Evolutionary conservation across 2,797 vertebrate species (phyloP).

Genomic region (Tapirus indicus): DNA sequence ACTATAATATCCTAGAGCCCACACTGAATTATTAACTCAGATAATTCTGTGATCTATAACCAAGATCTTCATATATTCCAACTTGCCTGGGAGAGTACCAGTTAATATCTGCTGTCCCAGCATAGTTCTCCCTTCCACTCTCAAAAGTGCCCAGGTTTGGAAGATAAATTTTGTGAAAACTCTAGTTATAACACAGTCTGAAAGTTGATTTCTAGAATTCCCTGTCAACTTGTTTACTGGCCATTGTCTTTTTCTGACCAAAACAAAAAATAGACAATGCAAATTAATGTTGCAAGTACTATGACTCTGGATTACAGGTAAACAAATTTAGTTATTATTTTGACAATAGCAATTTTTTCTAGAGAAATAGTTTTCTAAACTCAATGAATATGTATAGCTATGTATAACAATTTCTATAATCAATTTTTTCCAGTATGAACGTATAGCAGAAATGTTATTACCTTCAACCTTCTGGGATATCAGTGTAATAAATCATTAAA

Average conservation of each 20-base stretch:
- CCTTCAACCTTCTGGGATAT: not conserved
- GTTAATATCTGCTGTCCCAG: not conserved
- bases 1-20: not conserved
- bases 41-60: not conserved
- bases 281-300: conserved; percentile 1
- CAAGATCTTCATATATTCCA: not conserved
- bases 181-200: not conserved
- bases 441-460: not conserved
- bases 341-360: conserved; percentile 24
- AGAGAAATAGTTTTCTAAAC: conserved; percentile 43
- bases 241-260: not conserved
- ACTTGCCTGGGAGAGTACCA: not conserved
- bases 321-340: conserved; percentile 44
- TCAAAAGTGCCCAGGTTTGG: not conserved
- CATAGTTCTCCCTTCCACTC: not conserved
- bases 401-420: not conserved
- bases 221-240: not conserved
- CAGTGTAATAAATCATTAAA: conserved; percentile 43
- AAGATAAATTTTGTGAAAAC: conserved; percentile 2
- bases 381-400: not conserved
- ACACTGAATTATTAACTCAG: not conserved
- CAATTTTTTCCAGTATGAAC: not conserved
- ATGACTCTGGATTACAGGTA: not conserved
- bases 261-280: not conserved
- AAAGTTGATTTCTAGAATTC: not conserved